phyloP scores from a whole-genome alignment of 2,888 invertebrate species.

The Nebria brevicollis region DNA sequence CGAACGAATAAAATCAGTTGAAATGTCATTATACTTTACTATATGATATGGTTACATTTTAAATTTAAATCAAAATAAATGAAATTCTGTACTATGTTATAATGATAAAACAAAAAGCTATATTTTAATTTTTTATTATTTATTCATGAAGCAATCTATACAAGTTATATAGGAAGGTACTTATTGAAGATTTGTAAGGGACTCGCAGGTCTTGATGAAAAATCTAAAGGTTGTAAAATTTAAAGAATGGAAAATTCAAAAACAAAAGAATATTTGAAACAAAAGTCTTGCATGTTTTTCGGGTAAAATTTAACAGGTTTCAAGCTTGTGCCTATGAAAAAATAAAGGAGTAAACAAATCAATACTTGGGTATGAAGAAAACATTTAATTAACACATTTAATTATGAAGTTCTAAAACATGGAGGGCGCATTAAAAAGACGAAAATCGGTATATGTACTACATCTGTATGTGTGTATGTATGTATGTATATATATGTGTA shows the following conservation, averaged over 20 bases:
- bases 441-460: conserved; percentile 24
- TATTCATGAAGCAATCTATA: too few relatives aligned
- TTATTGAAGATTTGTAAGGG: not conserved
- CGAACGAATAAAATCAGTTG: not conserved
- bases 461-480: too few relatives aligned
- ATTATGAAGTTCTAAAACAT: conserved; percentile 42
- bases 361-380: conserved; percentile 28
- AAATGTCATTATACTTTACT: not conserved
- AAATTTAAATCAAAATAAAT: too few relatives aligned
- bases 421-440: conserved; percentile 41
- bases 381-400: conserved; percentile 46
- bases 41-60: not conserved
- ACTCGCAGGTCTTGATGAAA: not conserved
- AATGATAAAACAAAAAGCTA: too few relatives aligned
- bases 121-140: too few relatives aligned
- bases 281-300: conserved; percentile 28
- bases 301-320: conserved; percentile 7
- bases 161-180: too few relatives aligned
- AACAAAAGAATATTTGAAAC: conserved; percentile 17
- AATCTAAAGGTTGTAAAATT: not conserved
- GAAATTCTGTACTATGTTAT: too few relatives aligned
- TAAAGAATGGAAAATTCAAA: not conserved
- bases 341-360: conserved; percentile 42
- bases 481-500: not conserved
- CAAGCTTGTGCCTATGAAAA: conserved; percentile 3